Conservation (phyloP, 2,113 vertebrate species). For the Megaceryle maxima region DNA sequence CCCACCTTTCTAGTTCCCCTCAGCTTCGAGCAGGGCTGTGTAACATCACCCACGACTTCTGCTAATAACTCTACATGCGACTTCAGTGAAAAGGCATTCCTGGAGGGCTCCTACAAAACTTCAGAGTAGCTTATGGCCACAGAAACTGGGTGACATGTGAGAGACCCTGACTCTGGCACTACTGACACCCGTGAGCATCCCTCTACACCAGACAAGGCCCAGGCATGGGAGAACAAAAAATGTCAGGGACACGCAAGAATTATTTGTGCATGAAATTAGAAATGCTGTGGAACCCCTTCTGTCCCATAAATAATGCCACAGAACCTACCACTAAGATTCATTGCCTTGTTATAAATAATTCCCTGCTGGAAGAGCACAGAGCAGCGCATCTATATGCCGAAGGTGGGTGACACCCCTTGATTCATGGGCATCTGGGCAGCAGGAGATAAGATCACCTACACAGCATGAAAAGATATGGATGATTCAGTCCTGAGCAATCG, state of each 20-base stretch:
- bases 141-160: neutral
- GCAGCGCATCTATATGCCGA: rapidly evolving
- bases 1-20: neutral
- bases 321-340: neutral
- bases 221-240: neutral
- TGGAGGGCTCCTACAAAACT: neutral
- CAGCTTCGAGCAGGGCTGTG: neutral
- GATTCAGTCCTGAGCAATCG: neutral
- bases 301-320: slow-evolving; percentile 31
- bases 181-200: neutral
- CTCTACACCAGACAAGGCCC: neutral
- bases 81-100: neutral
- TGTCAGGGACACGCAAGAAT: neutral
- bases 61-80: neutral
- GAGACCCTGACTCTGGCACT: neutral
- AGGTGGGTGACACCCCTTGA: neutral
- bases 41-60: neutral
- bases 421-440: slow-evolving; percentile 1
- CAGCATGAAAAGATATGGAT: neutral
- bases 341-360: neutral
- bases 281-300: neutral
- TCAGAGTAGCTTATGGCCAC: neutral
- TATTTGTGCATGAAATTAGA: slow-evolving; percentile 32
- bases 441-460: neutral
- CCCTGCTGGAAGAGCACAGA: neutral